Conservation (phyloP, 2,797 vertebrate genomes). For the Sebastes wilsoni region DNA sequence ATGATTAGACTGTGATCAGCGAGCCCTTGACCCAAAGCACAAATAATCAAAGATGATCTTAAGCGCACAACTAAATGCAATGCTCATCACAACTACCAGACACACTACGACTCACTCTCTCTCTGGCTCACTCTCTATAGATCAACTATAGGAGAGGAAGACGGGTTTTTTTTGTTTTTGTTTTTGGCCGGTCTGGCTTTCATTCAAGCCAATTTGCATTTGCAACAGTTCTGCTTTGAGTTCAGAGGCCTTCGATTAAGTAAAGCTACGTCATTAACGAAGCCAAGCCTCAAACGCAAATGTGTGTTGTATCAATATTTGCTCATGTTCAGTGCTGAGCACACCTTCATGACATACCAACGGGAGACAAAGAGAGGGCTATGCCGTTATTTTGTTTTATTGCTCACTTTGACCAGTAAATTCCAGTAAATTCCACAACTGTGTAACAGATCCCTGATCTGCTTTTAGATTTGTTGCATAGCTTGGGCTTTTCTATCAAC, state of each 20-base stretch:
- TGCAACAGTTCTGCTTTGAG: conserved; percentile 9
- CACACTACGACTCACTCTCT: background rate
- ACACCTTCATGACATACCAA: conserved; percentile 47
- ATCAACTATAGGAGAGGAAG: conserved; percentile 36
- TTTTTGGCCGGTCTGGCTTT: background rate
- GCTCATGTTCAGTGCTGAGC: conserved; percentile 41
- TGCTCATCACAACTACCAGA: conserved; percentile 20
- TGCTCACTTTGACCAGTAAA: conserved; percentile 21
- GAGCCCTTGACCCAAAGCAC: conserved; percentile 57
- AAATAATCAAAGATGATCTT: conserved; percentile 30
- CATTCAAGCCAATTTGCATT: conserved; percentile 21
- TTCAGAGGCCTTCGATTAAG: conserved; percentile 19
- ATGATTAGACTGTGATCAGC: conserved; percentile 37
- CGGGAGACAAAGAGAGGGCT: conserved; percentile 33
- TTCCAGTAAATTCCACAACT: background rate
- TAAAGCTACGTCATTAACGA: conserved; percentile 15
- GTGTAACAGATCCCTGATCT: background rate
- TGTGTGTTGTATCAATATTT: conserved; percentile 72
- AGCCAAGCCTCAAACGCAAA: conserved; percentile 46
- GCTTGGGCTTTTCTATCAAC: background rate
- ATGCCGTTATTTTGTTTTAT: conserved; percentile 2
- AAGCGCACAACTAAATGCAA: conserved; percentile 21
- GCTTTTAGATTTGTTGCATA: conserved; percentile 38
- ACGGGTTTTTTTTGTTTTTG: background rate
- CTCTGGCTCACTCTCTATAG: conserved; percentile 8